Evolutionary conservation across 1,140 invertebrate species (phyloP).

Genomic region (Xylocopa sonorina): DNA sequence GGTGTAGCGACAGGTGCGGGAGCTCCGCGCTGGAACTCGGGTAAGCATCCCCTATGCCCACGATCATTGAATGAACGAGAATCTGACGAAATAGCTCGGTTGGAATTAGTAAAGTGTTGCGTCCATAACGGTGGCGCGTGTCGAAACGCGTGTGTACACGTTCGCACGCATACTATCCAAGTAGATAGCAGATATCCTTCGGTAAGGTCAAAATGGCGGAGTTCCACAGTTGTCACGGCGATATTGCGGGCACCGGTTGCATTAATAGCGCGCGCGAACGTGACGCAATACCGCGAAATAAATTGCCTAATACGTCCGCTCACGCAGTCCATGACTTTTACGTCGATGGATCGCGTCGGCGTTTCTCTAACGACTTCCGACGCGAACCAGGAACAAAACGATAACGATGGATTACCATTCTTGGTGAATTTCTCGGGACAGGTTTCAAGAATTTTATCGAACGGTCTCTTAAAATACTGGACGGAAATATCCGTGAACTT

Average conservation of each 20-base stretch:
- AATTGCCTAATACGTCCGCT: constrained; percentile 59
- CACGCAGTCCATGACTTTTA: constrained; percentile 6
- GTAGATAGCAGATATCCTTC: constrained; percentile 77
- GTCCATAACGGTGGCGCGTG: constrained; percentile 40
- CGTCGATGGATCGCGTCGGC: constrained; percentile 2
- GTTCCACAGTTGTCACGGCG: constrained; percentile 59
- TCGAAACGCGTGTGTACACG: constrained; percentile 53
- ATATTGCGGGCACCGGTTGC: constrained; percentile 63
- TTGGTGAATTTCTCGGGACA: too few relatives aligned
- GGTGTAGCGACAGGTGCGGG: constrained; percentile 35
- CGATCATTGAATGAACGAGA: constrained; percentile 54
- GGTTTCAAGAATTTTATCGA: not conserved
- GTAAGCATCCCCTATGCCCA: constrained; percentile 20
- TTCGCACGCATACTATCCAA: constrained; percentile 18
- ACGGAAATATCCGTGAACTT: not conserved
- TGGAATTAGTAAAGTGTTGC: constrained; percentile 61
- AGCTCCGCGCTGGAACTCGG: constrained; percentile 9
- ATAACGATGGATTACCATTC: not conserved
- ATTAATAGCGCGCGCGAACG: constrained; percentile 62
- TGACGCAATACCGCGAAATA: constrained; percentile 71
- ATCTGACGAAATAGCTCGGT: constrained; percentile 60
- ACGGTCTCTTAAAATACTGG: not conserved
- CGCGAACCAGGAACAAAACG: too few relatives aligned
- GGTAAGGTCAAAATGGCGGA: constrained; percentile 80
- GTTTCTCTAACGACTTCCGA: constrained; percentile 7